Base-by-base conservation (phyloP, 1,140 invertebrate genomes). In the Sarcophaga peregrina region DNA sequence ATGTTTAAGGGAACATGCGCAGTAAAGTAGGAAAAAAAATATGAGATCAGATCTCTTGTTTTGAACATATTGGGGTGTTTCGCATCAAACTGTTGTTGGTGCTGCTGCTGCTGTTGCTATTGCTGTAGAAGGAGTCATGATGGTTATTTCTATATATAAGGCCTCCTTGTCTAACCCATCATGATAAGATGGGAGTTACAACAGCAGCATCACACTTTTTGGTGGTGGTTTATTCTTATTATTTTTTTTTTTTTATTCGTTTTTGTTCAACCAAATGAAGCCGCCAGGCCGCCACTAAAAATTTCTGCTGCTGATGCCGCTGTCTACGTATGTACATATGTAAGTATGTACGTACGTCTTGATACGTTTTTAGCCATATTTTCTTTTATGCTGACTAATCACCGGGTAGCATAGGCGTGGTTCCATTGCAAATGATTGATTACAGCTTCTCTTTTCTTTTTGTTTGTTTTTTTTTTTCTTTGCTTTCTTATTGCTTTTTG, bases 401-500 rank as follows among this genome's bases (percentile, higher is more conserved):
- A 88, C 88, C 86, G 88, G 89, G 88, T 78, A 52, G 75, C 75
- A 88, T 88, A 89, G 88, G 88, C 88, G 88, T 89, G 88, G 88
- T 88, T 86, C 87, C 85, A 85, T 54, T 74, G 80, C 75, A 78
- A 87, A 89, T 89, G 88, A 89, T 89, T 89, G 88, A 89, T 89
- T 89, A 84, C 87, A 87, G 86, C 86, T 87, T 86, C 50, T 81
- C 81, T 83, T 83, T 72, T 78, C 15, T 80, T 50, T 37, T 47
- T 47, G 80, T 58, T 45, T 78, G 6, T 11, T 80, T 11, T 62
- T 62, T 46, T 81, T 62, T 17, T 48, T 62, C 17, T 80, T 80
- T 50, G 25, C 11, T 50, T 78, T 52, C n/a, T 58, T 13, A 37
- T n/a, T 58, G 10, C 54, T 13, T 58, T 58, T n/a, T 37, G 25